These are phyloP conservation scores for Caenorhabditis zanzibari DNA, from an alignment of 2,888 invertebrate genomes.

Conservation along the genomic window DNA sequence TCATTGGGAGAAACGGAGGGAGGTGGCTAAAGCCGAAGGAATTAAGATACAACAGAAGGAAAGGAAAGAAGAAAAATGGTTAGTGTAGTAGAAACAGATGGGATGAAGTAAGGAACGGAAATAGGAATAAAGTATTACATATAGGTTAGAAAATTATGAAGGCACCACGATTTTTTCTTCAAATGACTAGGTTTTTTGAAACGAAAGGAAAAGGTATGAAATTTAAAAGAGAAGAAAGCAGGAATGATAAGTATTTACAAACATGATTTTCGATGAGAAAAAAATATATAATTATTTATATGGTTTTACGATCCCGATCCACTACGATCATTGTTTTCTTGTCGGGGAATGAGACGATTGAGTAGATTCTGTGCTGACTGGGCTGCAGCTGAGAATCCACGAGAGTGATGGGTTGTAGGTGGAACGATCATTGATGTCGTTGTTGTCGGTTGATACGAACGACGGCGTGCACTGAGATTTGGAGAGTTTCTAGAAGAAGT, in stretches of 20 bases:
- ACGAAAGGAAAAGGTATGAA: not conserved
- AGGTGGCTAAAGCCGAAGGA: conserved; percentile 20
- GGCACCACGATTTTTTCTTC: conserved; percentile 19
- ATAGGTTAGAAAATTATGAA: conserved; percentile 38
- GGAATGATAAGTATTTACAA: conserved; percentile 36
- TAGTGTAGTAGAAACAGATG: conserved; percentile 27
- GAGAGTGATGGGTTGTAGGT: conserved; percentile 39
- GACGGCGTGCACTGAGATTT: conserved; percentile 43
- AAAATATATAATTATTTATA: conserved; percentile 8
- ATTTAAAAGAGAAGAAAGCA: not conserved
- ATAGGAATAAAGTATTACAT: not conserved
- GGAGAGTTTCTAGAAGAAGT: conserved; percentile 44
- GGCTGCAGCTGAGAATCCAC: conserved; percentile 63
- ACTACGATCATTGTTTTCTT: conserved; percentile 35
- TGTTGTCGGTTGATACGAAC: conserved; percentile 56
- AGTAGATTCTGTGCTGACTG: conserved; percentile 64
- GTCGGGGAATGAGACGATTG: conserved; percentile 59
- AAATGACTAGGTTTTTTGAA: conserved; percentile 21
- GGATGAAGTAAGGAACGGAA: not conserved
- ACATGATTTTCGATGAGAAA: conserved; percentile 37
- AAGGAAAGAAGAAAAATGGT: conserved; percentile 30
- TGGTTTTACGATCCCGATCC: conserved; percentile 21
- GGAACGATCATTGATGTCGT: conserved; percentile 41
- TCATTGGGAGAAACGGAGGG: conserved; percentile 8
- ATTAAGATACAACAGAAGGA: conserved; percentile 11